These are phyloP conservation scores for Chamaea fasciata DNA, from an alignment of 2,113 vertebrate species.

Conservation along the genomic window DNA sequence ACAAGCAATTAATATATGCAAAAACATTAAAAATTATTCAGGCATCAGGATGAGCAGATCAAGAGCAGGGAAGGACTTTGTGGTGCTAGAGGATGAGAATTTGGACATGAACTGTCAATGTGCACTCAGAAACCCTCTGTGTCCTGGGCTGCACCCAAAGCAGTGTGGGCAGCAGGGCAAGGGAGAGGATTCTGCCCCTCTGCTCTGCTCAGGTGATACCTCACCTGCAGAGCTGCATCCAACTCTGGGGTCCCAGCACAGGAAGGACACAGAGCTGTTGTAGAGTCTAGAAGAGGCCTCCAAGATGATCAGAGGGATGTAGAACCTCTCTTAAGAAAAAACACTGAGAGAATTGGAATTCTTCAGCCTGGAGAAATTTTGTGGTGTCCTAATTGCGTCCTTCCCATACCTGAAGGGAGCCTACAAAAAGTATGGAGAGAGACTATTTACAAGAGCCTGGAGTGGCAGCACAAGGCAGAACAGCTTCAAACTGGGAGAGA, in stretches of 20 bases:
- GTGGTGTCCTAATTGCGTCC: background rate
- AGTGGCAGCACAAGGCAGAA: background rate
- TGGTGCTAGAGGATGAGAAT: background rate
- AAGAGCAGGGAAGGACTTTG: background rate
- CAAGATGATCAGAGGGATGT: too few relatives aligned
- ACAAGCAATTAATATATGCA: background rate
- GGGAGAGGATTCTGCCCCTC: background rate
- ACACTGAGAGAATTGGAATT: background rate
- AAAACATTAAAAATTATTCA: background rate
- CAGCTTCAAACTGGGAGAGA: background rate
- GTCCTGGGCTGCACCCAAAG: background rate
- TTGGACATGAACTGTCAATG: background rate
- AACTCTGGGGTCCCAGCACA: background rate
- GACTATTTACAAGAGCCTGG: background rate
- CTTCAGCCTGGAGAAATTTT: background rate
- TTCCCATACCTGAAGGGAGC: background rate
- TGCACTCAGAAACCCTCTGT: background rate
- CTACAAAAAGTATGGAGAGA: background rate
- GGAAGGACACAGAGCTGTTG: background rate
- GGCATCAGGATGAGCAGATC: too few relatives aligned
- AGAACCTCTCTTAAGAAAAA: rapidly evolving
- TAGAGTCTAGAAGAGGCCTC: background rate
- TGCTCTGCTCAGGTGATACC: background rate
- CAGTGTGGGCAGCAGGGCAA: background rate
- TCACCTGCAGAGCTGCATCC: background rate